These are phyloP conservation scores for Caenorhabditis japonica DNA, from an alignment of 2,888 invertebrate species.

Conservation along the genomic window DNA sequence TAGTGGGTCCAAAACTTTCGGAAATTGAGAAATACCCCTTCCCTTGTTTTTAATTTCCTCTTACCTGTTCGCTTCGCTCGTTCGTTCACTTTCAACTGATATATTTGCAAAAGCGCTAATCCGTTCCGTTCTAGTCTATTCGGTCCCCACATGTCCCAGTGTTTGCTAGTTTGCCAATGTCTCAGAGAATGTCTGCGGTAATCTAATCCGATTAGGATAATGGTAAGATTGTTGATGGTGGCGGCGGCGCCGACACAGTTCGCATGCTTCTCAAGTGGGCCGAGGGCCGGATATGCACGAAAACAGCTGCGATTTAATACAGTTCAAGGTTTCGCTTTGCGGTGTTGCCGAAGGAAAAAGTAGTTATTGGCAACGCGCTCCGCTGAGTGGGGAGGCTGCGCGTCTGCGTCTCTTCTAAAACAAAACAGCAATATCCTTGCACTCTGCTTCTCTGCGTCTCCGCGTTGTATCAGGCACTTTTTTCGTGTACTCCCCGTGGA, in stretches of 20 bases:
- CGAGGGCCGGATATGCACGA: constrained; percentile 3
- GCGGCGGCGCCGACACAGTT: constrained; percentile 25
- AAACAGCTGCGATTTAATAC: constrained; percentile 22
- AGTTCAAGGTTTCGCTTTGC: no score
- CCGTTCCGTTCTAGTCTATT: constrained; percentile 26
- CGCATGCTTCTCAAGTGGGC: constrained; percentile 27
- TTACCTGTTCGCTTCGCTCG: background rate
- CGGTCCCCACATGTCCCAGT: constrained; percentile 26
- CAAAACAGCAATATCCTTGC: no score
- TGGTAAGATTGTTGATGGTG: constrained; percentile 41
- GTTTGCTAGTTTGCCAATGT: constrained; percentile 33
- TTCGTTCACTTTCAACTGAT: constrained; percentile 19
- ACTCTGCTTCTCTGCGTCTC: no score
- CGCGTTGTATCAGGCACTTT: no score
- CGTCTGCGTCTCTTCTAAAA: no score
- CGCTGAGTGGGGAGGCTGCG: no score
- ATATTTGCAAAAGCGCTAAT: constrained; percentile 37
- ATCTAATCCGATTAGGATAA: constrained; percentile 46
- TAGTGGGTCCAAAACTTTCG: no score
- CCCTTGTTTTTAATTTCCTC: constrained; percentile 28
- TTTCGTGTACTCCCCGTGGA: no score
- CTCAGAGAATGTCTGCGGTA: constrained; percentile 16
- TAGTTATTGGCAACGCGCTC: no score
- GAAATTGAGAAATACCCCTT: constrained; percentile 2
- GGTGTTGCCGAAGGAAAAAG: no score